Base-by-base conservation (phyloP, 2,797 vertebrate species). In the Corythornis leucogaster region DNA sequence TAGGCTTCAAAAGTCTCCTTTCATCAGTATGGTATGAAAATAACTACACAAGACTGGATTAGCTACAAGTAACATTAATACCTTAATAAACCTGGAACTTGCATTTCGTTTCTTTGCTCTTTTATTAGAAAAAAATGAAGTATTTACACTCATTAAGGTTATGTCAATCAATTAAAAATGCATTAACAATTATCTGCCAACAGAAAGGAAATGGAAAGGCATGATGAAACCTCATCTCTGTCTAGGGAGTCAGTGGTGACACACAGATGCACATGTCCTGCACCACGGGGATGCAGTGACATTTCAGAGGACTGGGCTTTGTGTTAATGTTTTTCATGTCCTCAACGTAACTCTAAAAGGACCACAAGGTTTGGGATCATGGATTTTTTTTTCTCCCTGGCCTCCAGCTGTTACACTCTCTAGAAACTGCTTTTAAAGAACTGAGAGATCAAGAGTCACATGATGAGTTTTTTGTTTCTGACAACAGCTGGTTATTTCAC, bases 211-310 rank as follows among this genome's bases (percentile, higher is more conserved):
- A 62, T 5, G 18, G 15, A 78, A 80, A 93, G 24, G 9, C n/a
- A 42, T 2, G 3, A 71, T 46, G 64, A 85, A 77, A 85, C 67
- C 31, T 31, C 51, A 81, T 5, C 28, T 18, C 7, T 5, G 21
- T 28, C 31, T 35, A 71, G 9, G 10, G 30, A 71, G 24, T 31
- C 68, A 57, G 13, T 28, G 61, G 74, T 3, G 18, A 83, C 79
- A 61, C 13, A 40, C 2, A 16, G 54, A 89, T 40, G 46, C 55
- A 55, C 42, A 87, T 50, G 13, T 21, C 80, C 12, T 50, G 38
- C 46, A 85, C 59, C 11, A 77, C 0, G 0, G 12, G 28, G 31
- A 69, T 38, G 8, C 38, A 64, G 3, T 3, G 0, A 6, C 10
- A 2, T 6, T 73, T 19, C 17, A 15, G 13, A 74, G 13, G 8